These are phyloP conservation scores for Pemphredon lugubris DNA, from an alignment of 2,888 invertebrate species.

Conservation along the genomic window DNA sequence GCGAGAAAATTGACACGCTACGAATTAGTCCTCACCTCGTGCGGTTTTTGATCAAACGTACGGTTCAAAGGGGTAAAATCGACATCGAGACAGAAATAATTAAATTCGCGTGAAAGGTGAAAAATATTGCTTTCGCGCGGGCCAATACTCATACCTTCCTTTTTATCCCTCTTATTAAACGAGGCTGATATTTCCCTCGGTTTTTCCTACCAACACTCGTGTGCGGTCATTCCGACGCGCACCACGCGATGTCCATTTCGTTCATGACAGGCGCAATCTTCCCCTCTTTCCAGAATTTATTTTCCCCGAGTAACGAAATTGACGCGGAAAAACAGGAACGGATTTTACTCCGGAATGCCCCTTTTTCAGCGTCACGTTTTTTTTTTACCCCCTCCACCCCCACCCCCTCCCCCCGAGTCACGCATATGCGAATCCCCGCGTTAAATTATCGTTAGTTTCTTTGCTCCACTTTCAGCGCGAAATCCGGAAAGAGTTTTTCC, in stretches of 20 bases:
- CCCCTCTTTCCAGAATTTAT: conserved; percentile 17
- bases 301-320: conserved; percentile 15
- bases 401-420: no score
- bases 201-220: conserved; percentile 30
- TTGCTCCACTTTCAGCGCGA: conserved; percentile 17
- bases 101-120: conserved; percentile 22
- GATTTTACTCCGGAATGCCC: not conserved
- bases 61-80: no score
- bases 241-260: conserved; percentile 15
- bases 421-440: conserved; percentile 10
- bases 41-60: no score
- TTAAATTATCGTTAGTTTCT: conserved; percentile 14
- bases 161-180: conserved; percentile 48
- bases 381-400: conserved; percentile 3
- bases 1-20: no score
- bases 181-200: conserved; percentile 49
- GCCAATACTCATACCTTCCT: conserved; percentile 50
- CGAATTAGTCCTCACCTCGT: no score
- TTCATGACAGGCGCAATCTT: conserved; percentile 19
- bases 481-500: conserved; percentile 4
- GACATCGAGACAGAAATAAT: no score
- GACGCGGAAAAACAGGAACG: conserved; percentile 1
- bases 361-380: not conserved
- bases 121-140: conserved; percentile 61
- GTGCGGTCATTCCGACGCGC: conserved; percentile 19